Base-by-base conservation (phyloP, 2,888 invertebrate genomes). In the Liodrosophila aerea region DNA sequence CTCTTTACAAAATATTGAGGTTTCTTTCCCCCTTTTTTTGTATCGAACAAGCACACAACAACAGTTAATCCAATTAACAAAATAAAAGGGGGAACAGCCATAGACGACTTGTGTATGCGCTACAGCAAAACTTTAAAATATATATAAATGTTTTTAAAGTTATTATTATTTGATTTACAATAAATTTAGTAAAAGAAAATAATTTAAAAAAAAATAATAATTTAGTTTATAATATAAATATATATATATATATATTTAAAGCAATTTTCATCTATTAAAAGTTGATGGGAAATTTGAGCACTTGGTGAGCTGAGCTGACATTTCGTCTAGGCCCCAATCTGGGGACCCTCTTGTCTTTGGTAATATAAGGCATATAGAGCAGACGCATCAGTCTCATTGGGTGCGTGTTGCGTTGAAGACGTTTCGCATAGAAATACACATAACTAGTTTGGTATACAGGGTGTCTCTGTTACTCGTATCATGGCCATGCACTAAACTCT, bases 11-110 rank as follows among this genome's bases (percentile, higher is more conserved):
- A 82, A 64, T 56, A 69, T 85, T 63, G 69, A 64, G 82, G 85
- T 82, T 75, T 76, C 72, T 71, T 78, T 44, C 39, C 29, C 58
- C 60, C 61, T 29, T 44, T 65, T 63, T 61, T 62, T 56, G 56
- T 58, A 82, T 74, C 73, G 39, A 50, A 46, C 64, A 59, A 69
- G 45, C 60, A 40, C 52, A 63, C 63, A 77, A 77, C 68, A 74
- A 68, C 85, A 47, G 73, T 68, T 78, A 78, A 78, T 78, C 78
- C 78, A 78, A 78, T 78, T 78, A 78, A 85, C 73, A 78, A 73
- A 85, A 54, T 15, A 37, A 3, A 12, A 13, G 8, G 11, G n/a
- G 11, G 4, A 18, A n/a, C 7, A 39, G 34, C 34, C 33, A n/a
- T n/a, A n/a, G n/a, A n/a, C 73, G 73, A 64, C 43, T 45, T 33